Evolutionary conservation across 92 coral and sea anemone genomes (phyloP).

Genomic region (Paramuricea clavata): DNA sequence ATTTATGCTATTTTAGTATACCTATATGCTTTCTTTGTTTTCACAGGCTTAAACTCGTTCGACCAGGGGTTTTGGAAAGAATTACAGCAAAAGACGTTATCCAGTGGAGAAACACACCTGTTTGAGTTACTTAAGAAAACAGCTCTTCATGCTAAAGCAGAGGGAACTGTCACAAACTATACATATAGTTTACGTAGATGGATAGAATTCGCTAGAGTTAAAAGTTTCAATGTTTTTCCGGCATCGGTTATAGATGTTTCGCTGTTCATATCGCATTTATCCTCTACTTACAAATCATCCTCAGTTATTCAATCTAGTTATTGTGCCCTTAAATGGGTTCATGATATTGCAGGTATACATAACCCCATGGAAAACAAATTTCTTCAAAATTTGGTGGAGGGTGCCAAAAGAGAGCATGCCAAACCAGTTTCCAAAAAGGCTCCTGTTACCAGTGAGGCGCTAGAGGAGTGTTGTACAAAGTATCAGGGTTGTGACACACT

Average conservation of each 20-base stretch:
- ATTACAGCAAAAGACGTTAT: constrained; percentile 41
- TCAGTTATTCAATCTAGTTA: constrained; percentile 39
- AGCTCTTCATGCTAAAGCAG: constrained; percentile 50
- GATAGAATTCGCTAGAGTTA: constrained; percentile 54
- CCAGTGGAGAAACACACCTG: constrained; percentile 41
- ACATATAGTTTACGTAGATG: constrained; percentile 40
- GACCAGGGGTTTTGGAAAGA: constrained; percentile 58
- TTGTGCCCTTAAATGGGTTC: constrained; percentile 60
- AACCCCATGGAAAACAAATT: constrained; percentile 51
- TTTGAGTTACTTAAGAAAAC: constrained; percentile 47
- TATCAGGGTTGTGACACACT: constrained; percentile 16
- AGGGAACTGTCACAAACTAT: constrained; percentile 67
- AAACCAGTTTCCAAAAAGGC: constrained; percentile 58
- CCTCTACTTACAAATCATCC: constrained; percentile 41
- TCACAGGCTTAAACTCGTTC: constrained; percentile 62
- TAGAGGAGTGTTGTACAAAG: constrained; percentile 43
- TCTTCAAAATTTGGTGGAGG: constrained; percentile 53
- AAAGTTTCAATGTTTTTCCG: constrained; percentile 55
- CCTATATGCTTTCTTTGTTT: constrained; percentile 26
- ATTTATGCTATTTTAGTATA: constrained; percentile 7
- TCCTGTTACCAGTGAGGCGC: constrained; percentile 52
- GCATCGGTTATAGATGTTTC: constrained; percentile 46
- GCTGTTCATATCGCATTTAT: constrained; percentile 37
- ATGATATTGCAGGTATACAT: constrained; percentile 48
- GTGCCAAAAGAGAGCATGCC: constrained; percentile 62